Conservation (phyloP, 2,888 invertebrate species). For the Sesia bembeciformis region DNA sequence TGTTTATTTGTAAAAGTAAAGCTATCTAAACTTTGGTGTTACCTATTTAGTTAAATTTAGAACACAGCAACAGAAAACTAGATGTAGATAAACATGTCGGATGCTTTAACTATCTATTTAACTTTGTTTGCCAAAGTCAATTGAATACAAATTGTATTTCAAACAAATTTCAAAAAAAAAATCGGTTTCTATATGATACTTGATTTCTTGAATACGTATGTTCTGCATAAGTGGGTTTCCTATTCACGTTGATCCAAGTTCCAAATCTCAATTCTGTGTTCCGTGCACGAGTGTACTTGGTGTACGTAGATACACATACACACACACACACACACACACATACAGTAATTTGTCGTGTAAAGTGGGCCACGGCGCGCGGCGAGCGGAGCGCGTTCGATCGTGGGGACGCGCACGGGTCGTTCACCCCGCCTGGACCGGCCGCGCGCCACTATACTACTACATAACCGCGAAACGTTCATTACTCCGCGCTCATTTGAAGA, state of each 20-base stretch:
- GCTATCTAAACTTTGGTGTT: not conserved
- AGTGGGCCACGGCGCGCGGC: slow-evolving; percentile 24
- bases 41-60: too few species aligned
- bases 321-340: not conserved
- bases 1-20: not conserved
- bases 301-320: not conserved
- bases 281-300: not conserved
- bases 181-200: too few species aligned
- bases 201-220: too few species aligned
- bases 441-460: slow-evolving; percentile 32
- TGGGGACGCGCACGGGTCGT: slow-evolving; percentile 63
- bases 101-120: too few species aligned
- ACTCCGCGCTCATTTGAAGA: slow-evolving; percentile 9
- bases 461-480: slow-evolving; percentile 19
- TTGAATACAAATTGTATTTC: too few species aligned
- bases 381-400: slow-evolving; percentile 44
- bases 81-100: too few species aligned
- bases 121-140: too few species aligned
- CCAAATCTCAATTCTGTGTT: not conserved
- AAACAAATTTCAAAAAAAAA: too few species aligned
- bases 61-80: too few species aligned
- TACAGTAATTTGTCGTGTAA: slow-evolving; percentile 6
- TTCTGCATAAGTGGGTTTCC: too few species aligned
- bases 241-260: too few species aligned
- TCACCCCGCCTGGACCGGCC: slow-evolving; percentile 39